phyloP scores from a whole-genome alignment of 2,113 vertebrate species.

The Petromus typicus region DNA sequence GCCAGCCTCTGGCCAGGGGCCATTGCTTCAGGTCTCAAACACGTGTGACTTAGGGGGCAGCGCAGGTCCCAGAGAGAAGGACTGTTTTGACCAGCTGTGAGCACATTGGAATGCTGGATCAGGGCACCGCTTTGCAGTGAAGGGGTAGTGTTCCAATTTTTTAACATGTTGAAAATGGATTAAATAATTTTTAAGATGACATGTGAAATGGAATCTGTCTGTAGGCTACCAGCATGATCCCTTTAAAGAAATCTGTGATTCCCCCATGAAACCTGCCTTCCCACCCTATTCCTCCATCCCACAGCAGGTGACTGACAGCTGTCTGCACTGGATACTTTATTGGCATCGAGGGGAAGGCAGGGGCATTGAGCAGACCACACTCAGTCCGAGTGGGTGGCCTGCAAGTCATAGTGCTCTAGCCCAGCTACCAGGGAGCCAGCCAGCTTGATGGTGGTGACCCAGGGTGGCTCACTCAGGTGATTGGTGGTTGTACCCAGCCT shows the following conservation, averaged over 20 bases:
- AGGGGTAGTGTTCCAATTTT: neutral
- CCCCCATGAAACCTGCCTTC: neutral
- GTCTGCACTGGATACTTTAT: constrained; percentile 75
- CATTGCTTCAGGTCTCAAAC: neutral
- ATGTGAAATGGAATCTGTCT: neutral
- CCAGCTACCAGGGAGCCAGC: constrained; percentile 82
- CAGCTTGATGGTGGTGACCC: constrained; percentile 84
- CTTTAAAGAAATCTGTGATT: neutral
- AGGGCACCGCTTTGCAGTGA: neutral
- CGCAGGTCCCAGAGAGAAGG: neutral
- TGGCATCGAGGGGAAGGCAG: constrained; percentile 30
- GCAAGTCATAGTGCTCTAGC: constrained; percentile 78
- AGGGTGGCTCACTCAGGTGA: constrained; percentile 82
- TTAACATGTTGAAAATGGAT: constrained; percentile 52
- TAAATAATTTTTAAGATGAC: constrained; percentile 64
- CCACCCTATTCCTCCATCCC: neutral
- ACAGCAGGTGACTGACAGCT: neutral
- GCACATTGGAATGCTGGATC: neutral
- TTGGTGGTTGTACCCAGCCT: constrained; percentile 83
- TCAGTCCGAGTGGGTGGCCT: constrained; percentile 75
- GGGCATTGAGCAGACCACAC: neutral
- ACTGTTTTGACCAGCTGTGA: neutral
- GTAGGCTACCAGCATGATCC: neutral
- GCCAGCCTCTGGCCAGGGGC: neutral
- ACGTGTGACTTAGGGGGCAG: neutral